These are phyloP conservation scores for Ctenoplectra terminalis DNA, from an alignment of 1,140 invertebrate genomes.

Conservation along the genomic window DNA sequence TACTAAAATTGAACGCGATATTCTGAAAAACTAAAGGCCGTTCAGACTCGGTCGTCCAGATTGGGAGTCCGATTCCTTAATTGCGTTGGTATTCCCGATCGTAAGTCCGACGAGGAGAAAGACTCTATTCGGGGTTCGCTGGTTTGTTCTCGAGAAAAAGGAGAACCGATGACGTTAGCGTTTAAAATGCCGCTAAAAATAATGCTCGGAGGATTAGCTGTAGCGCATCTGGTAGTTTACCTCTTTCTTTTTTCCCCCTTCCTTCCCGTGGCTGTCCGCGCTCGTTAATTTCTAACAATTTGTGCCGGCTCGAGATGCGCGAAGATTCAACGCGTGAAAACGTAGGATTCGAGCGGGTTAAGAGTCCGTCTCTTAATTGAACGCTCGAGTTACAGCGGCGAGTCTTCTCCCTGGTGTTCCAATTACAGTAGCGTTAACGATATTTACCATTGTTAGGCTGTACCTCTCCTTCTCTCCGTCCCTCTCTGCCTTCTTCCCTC, in stretches of 20 bases:
- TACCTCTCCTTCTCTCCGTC: slow-evolving; percentile 41
- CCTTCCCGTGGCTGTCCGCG: neutral
- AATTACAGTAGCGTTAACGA: slow-evolving; percentile 73
- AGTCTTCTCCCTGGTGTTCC: slow-evolving; percentile 62
- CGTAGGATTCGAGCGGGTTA: slow-evolving; percentile 58
- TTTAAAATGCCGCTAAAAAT: slow-evolving; percentile 50
- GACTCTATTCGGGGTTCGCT: neutral
- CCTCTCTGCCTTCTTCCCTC: slow-evolving; percentile 15
- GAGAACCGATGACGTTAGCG: slow-evolving; percentile 28
- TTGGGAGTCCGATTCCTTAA: no score
- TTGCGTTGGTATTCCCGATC: no score
- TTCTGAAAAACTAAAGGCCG: no score
- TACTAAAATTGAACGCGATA: no score
- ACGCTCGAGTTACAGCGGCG: slow-evolving; percentile 67
- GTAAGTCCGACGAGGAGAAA: no score
- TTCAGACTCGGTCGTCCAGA: no score
- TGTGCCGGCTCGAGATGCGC: slow-evolving; percentile 33
- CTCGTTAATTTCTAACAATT: slow-evolving; percentile 61
- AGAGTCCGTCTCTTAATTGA: slow-evolving; percentile 71
- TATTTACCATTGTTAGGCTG: slow-evolving; percentile 75
- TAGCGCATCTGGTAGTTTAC: slow-evolving; percentile 16
- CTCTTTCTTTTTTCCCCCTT: neutral
- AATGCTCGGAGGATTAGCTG: slow-evolving; percentile 26
- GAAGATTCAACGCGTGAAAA: slow-evolving; percentile 59
- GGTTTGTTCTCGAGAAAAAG: neutral